Percentiles rank a stretch among this genome's conserved stretches.
These are phyloP conservation scores for Ptilodon capucinus DNA, from an alignment of 2,888 invertebrate genomes.

Conservation along the genomic window DNA sequence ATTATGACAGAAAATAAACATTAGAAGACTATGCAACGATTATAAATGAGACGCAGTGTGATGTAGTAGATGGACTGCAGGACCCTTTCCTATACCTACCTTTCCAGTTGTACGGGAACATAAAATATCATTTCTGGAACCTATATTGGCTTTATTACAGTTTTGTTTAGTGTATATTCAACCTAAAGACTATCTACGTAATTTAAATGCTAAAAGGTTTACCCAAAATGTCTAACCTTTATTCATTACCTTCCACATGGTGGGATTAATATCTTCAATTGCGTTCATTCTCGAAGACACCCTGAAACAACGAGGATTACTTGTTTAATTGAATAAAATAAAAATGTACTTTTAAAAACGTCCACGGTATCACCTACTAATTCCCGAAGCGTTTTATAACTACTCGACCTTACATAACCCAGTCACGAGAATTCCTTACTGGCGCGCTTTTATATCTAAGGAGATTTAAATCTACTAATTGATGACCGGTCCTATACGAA, in stretches of 20 bases:
- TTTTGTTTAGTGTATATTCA: too few species aligned
- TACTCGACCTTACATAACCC: slow-evolving; percentile 29
- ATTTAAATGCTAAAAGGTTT: background rate
- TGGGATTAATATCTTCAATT: slow-evolving; percentile 39
- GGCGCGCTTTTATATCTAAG: slow-evolving; percentile 49
- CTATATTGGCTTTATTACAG: too few species aligned
- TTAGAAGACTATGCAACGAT: too few species aligned
- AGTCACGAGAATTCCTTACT: slow-evolving; percentile 38
- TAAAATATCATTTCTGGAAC: too few species aligned
- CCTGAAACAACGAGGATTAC: slow-evolving; percentile 33
- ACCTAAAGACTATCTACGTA: too few species aligned
- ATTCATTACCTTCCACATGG: slow-evolving; percentile 38
- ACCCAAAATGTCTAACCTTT: slow-evolving; percentile 32
- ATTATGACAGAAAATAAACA: too few species aligned
- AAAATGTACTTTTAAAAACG: background rate
- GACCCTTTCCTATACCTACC: too few species aligned
- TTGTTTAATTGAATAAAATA: background rate
- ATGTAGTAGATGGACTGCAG: too few species aligned
- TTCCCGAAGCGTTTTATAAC: slow-evolving; percentile 15
- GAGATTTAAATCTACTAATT: slow-evolving; percentile 52
- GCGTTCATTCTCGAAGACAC: slow-evolving; percentile 39
- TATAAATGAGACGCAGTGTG: too few species aligned
- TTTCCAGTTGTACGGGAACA: too few species aligned
- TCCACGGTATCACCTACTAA: slow-evolving; percentile 13
- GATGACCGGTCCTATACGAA: slow-evolving; percentile 24